Base-by-base conservation (phyloP, 2,888 invertebrate species). In the Silvanus unidentatus region DNA sequence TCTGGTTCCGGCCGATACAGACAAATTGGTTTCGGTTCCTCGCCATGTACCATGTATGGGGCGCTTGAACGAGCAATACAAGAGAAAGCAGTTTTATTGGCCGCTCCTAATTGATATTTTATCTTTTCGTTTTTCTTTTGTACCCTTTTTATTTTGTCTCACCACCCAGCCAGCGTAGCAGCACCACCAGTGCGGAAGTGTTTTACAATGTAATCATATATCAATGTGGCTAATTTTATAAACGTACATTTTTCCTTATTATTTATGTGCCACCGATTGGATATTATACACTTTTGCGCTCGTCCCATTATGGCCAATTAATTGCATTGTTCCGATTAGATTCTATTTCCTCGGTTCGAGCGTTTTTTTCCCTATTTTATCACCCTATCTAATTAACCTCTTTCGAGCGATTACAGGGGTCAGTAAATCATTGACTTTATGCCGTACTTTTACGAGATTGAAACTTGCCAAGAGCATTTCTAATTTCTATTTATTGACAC, bases 91-190 rank as follows among this genome's bases (percentile, higher is more conserved):
- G 40, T 44, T 49, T 44, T 47, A 46, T 44, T 42, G 46, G 43
- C 3, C 42, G 12, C 22, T 40, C 44, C 48, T 47, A 53, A 53
- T 53, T 53, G 53, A 53, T 53, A 53, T 50, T 53, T 49, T 50
- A 49, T 53, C 46, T 48, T 44, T 42, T 45, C 44, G 37, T 36
- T 40, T 41, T 28, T 47, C 45, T 45, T 48, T 46, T 45, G 47
- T 48, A 39, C 42, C 32, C n/a, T 32, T 32, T 32, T 32, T 32
- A 12, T 32, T 32, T 5, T 32, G n/a, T 32, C 32, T 5, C 32
- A 12, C n/a, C n/a, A 32, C 3, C n/a, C n/a, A n/a, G n/a, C n/a
- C n/a, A n/a, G n/a, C n/a, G n/a, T n/a, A n/a, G n/a, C n/a, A n/a
- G n/a, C n/a, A n/a, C n/a, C n/a, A n/a, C n/a, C n/a, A n/a, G n/a